phyloP scores from a whole-genome alignment of 1,140 invertebrate genomes.

The Adelges cooleyi region DNA sequence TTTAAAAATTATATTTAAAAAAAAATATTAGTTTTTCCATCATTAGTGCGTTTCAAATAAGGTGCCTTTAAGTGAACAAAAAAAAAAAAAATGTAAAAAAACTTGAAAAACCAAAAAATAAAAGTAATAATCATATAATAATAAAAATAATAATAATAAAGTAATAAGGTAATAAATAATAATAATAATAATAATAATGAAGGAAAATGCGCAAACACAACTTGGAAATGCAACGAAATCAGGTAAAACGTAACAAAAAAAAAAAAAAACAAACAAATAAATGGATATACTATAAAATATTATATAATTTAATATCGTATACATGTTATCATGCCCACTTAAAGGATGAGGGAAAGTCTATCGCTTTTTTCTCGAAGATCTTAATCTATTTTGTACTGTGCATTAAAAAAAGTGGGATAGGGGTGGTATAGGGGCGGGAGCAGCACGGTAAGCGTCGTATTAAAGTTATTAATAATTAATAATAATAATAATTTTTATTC shows the following conservation, averaged over 20 bases:
- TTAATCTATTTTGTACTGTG: constrained; percentile 28
- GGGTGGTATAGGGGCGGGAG: neutral
- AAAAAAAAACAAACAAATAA: constrained; percentile 9
- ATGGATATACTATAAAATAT: neutral
- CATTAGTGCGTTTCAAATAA: constrained; percentile 26
- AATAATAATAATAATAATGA: neutral
- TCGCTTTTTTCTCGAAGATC: constrained; percentile 6
- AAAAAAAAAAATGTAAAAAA: neutral
- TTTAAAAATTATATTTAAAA: no score
- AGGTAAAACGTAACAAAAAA: constrained; percentile 27
- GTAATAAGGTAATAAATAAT: no score
- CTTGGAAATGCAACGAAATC: constrained; percentile 29
- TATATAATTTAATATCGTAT: neutral
- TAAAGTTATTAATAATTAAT: no score
- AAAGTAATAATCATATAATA: constrained; percentile 18
- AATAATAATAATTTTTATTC: no score
- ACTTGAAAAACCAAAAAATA: no score
- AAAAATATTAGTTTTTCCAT: neutral
- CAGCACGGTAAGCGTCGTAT: neutral
- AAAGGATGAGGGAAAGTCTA: no score
- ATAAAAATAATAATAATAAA: constrained; percentile 15
- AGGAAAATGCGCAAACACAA: constrained; percentile 26
- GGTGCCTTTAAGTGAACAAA: constrained; percentile 11
- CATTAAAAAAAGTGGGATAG: constrained; percentile 10
- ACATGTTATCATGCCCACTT: no score